These are phyloP conservation scores for Diaphora mendica DNA, from an alignment of 2,888 invertebrate genomes.

Conservation along the genomic window DNA sequence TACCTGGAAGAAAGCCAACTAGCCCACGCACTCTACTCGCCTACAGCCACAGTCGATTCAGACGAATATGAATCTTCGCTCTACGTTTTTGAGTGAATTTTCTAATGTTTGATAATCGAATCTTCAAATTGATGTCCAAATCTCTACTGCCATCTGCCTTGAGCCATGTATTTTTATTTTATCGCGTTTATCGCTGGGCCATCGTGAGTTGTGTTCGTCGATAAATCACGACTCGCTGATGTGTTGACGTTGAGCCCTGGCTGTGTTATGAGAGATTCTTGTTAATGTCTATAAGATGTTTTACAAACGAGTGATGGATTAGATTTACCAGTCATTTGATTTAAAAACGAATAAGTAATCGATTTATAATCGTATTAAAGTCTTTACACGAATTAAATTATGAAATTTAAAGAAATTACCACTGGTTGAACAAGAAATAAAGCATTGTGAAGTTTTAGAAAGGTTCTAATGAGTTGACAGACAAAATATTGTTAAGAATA, in stretches of 20 bases:
- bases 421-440: background rate
- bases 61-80: slow-evolving; percentile 54
- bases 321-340: slow-evolving; percentile 36
- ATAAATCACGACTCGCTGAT: slow-evolving; percentile 58
- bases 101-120: slow-evolving; percentile 48
- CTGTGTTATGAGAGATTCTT: slow-evolving; percentile 54
- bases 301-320: slow-evolving; percentile 37
- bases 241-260: slow-evolving; percentile 55
- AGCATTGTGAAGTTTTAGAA: background rate
- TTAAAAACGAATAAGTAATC: slow-evolving; percentile 10
- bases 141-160: slow-evolving; percentile 77
- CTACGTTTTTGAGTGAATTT: slow-evolving; percentile 47
- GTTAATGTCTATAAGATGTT: slow-evolving; percentile 39
- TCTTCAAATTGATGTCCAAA: slow-evolving; percentile 80
- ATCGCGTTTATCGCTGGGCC: slow-evolving; percentile 67
- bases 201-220: slow-evolving; percentile 59
- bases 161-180: slow-evolving; percentile 77
- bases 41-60: slow-evolving; percentile 53
- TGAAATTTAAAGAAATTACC: background rate
- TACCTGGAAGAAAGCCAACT: slow-evolving; percentile 75
- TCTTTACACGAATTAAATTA: background rate
- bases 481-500: too few species aligned
- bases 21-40: slow-evolving; percentile 74
- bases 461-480: background rate
- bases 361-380: background rate